phyloP scores from a whole-genome alignment of 2,888 invertebrate species.

The Argynnis bischoffii region DNA sequence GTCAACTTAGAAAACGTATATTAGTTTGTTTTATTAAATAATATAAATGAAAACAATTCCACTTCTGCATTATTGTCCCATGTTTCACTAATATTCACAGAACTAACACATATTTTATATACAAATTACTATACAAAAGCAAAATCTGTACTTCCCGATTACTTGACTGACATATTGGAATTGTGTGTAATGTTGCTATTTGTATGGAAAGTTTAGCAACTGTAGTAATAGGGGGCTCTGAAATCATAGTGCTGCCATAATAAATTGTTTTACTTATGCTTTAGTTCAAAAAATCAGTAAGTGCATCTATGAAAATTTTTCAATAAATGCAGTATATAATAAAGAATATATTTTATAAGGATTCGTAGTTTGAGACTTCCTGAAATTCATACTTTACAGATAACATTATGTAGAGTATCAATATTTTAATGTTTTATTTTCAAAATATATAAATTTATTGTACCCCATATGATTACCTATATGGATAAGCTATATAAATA shows the following conservation, averaged over 20 bases:
- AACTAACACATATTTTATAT: conserved; percentile 45
- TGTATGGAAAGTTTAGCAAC: conserved; percentile 10
- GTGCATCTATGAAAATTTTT: too few species aligned
- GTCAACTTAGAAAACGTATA: conserved; percentile 45
- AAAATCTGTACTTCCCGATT: conserved; percentile 52
- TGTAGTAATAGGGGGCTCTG: not conserved
- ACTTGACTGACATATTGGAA: conserved; percentile 72
- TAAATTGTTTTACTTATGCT: not conserved
- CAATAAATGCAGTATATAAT: too few species aligned
- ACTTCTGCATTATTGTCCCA: conserved; percentile 49
- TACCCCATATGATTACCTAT: too few species aligned
- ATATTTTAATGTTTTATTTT: too few species aligned
- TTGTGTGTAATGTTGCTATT: conserved; percentile 41
- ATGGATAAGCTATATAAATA: too few species aligned
- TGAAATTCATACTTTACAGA: too few species aligned
- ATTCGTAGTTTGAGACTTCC: too few species aligned
- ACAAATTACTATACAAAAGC: conserved; percentile 48
- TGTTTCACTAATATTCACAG: conserved; percentile 52
- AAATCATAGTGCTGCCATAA: conserved; percentile 8
- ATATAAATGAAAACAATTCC: conserved; percentile 46
- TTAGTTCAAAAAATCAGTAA: not conserved
- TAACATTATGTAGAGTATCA: too few species aligned
- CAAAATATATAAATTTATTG: too few species aligned
- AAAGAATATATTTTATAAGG: too few species aligned
- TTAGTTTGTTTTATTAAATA: conserved; percentile 36